These are phyloP conservation scores for Aphelinus atriplicis DNA, from an alignment of 1,140 invertebrate genomes.

Conservation along the genomic window DNA sequence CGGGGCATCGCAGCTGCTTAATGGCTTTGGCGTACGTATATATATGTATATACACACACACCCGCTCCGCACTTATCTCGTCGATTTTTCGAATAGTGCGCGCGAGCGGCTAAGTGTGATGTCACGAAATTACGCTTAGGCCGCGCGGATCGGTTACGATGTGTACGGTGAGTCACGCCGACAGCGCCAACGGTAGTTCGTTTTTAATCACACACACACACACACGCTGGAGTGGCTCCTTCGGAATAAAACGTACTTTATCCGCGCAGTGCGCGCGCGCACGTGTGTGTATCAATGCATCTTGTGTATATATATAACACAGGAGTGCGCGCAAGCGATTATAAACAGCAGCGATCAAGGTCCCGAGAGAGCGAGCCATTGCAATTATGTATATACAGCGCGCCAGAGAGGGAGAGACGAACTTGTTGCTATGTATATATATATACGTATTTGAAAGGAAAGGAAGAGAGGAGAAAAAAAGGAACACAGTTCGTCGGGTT, in stretches of 20 bases:
- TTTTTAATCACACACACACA: slow-evolving; percentile 24
- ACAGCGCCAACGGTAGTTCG: slow-evolving; percentile 24
- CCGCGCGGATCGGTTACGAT: slow-evolving; percentile 22
- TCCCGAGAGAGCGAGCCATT: not conserved
- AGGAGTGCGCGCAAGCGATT: too few species aligned
- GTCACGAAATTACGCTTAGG: slow-evolving; percentile 30
- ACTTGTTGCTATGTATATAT: not conserved
- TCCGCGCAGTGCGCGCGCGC: not conserved
- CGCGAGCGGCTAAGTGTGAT: slow-evolving; percentile 25
- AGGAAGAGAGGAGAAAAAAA: too few species aligned
- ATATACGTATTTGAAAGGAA: too few species aligned
- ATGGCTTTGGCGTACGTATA: too few species aligned
- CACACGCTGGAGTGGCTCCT: not conserved
- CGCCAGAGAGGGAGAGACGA: not conserved
- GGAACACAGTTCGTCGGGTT: too few species aligned
- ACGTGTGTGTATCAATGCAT: not conserved
- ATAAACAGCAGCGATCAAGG: not conserved
- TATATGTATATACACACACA: not conserved
- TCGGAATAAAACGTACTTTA: slow-evolving; percentile 1
- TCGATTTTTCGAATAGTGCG: not conserved
- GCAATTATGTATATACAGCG: too few species aligned
- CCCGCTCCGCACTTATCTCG: not conserved
- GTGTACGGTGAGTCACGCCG: slow-evolving; percentile 22
- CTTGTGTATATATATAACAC: too few species aligned
- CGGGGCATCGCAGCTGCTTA: too few species aligned